These are phyloP conservation scores for Malurus melanocephalus DNA, from an alignment of 2,113 vertebrate genomes.

Conservation along the genomic window DNA sequence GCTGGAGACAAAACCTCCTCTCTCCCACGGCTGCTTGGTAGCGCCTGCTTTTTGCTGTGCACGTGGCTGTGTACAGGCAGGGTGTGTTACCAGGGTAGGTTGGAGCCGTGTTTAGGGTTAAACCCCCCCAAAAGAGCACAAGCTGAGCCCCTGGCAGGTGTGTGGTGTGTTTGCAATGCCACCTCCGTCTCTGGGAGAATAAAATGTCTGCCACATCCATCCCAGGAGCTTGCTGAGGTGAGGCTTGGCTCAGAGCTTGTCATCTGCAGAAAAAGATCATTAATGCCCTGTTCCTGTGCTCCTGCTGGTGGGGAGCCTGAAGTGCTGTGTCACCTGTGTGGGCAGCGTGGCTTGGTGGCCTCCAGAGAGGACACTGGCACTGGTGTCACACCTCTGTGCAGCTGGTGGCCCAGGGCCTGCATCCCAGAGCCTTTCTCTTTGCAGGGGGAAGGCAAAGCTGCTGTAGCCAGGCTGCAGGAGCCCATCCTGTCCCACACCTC, in stretches of 20 bases:
- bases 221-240: background rate
- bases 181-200: background rate
- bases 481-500: accelerated
- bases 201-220: background rate
- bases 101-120: background rate
- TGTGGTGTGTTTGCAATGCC: background rate
- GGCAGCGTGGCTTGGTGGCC: background rate
- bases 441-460: background rate
- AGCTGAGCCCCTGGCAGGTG: background rate
- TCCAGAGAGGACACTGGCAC: background rate
- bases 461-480: background rate
- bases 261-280: background rate
- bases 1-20: background rate
- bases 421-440: background rate
- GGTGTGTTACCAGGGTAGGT: accelerated
- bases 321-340: background rate
- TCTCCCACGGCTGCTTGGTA: background rate
- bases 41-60: background rate
- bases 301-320: accelerated
- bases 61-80: accelerated
- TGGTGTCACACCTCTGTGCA: too few species aligned
- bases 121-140: background rate
- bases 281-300: background rate
- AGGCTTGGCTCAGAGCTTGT: background rate
- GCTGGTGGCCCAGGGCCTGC: background rate